These are phyloP conservation scores for Hirundo rustica DNA, from an alignment of 2,797 vertebrate species.

Conservation along the genomic window DNA sequence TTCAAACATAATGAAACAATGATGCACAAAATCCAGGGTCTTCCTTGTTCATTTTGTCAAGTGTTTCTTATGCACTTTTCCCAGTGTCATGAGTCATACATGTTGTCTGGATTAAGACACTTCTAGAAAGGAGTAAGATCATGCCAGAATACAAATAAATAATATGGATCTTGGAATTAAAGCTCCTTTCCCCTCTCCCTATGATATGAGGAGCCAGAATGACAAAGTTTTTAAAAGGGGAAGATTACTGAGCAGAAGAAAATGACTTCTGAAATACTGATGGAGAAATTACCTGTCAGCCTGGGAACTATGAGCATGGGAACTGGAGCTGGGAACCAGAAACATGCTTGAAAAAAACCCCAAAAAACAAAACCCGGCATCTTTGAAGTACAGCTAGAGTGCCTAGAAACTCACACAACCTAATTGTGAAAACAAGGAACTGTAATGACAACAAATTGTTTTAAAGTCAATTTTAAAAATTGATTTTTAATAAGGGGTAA, in stretches of 20 bases:
- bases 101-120: background rate
- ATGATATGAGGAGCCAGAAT: background rate
- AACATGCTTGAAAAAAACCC: background rate
- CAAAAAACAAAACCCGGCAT: no score
- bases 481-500: background rate
- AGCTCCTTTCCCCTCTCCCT: background rate
- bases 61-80: background rate
- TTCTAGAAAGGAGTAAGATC: background rate
- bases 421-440: background rate
- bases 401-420: background rate
- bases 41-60: background rate
- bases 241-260: background rate
- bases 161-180: background rate
- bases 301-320: background rate
- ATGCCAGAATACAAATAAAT: background rate
- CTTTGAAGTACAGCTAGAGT: background rate
- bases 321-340: background rate
- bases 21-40: background rate
- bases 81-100: background rate
- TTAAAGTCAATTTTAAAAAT: background rate
- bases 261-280: background rate
- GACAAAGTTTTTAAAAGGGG: accelerated
- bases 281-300: background rate
- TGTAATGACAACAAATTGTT: accelerated
- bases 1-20: background rate